These are phyloP conservation scores for Hydropsyche betteni DNA, from an alignment of 2,888 invertebrate species.

Conservation along the genomic window DNA sequence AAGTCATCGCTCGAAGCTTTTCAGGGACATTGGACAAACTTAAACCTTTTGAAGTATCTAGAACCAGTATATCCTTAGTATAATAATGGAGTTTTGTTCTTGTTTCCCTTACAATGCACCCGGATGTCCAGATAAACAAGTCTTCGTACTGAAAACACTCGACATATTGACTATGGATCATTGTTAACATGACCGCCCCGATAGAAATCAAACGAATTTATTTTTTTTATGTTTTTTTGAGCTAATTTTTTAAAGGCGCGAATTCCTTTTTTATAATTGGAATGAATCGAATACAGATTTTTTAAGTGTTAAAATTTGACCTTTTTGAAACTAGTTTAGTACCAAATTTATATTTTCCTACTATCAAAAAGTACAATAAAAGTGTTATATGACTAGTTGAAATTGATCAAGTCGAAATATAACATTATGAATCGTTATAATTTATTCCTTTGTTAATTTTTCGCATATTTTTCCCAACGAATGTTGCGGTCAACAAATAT, in stretches of 20 bases:
- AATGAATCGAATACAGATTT: not conserved
- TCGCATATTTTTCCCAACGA: not conserved
- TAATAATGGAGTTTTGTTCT: constrained; percentile 14
- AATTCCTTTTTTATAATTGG: not conserved
- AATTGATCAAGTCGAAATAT: not conserved
- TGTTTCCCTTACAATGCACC: constrained; percentile 7
- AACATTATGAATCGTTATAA: not conserved
- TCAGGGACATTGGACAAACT: not conserved
- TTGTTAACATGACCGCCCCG: too few relatives aligned
- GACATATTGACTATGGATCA: too few relatives aligned
- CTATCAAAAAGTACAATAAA: not conserved
- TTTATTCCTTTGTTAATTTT: not conserved
- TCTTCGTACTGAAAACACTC: too few relatives aligned
- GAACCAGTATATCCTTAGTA: not conserved
- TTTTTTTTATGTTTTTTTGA: not conserved
- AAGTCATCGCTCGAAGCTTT: constrained; percentile 8
- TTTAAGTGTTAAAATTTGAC: constrained; percentile 17
- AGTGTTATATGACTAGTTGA: not conserved
- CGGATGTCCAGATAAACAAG: constrained; percentile 21
- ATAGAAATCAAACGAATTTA: constrained; percentile 10
- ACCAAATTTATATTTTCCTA: not conserved
- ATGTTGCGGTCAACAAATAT: not conserved
- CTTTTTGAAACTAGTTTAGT: constrained; percentile 24
- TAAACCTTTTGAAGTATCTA: not conserved
- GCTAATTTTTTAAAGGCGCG: too few relatives aligned